Conservation (phyloP, 2,797 vertebrate species). For the Pseudomugil tenellus region DNA sequence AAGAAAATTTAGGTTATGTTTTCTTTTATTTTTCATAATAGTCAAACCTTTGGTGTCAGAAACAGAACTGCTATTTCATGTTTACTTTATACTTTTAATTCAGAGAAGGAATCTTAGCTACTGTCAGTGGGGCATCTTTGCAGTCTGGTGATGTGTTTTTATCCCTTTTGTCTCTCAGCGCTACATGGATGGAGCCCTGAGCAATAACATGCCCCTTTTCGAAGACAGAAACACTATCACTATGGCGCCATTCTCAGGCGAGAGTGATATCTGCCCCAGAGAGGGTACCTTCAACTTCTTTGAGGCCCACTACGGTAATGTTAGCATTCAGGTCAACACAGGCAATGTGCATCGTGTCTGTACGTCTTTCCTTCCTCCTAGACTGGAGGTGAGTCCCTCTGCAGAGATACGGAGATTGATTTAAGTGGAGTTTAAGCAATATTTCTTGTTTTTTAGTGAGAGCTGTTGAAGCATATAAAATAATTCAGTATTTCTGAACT, state of each 20-base stretch:
- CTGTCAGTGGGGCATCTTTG: neutral
- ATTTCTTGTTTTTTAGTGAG: neutral
- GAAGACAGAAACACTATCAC: slow-evolving; percentile 89
- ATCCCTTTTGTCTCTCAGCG: slow-evolving; percentile 68
- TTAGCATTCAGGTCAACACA: slow-evolving; percentile 85
- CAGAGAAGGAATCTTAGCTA: neutral
- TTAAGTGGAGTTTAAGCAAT: neutral
- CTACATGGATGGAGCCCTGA: slow-evolving; percentile 90
- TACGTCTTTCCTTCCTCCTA: slow-evolving; percentile 84
- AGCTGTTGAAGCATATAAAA: neutral
- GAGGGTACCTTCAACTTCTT: slow-evolving; percentile 84
- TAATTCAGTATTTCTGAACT: neutral
- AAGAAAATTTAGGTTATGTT: neutral
- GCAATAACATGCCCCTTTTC: slow-evolving; percentile 85
- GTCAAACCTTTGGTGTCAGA: neutral
- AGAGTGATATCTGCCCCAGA: slow-evolving; percentile 91
- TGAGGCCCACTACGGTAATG: slow-evolving; percentile 79
- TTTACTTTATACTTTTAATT: neutral
- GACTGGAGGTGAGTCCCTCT: slow-evolving; percentile 79
- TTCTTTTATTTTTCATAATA: neutral
- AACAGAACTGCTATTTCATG: neutral
- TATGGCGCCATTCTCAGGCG: slow-evolving; percentile 89
- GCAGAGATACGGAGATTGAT: neutral
- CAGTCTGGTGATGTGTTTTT: neutral
- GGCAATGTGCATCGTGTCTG: slow-evolving; percentile 84